Evolutionary conservation across 2,888 invertebrate species (phyloP).

Genomic region (Andrena minutula): DNA sequence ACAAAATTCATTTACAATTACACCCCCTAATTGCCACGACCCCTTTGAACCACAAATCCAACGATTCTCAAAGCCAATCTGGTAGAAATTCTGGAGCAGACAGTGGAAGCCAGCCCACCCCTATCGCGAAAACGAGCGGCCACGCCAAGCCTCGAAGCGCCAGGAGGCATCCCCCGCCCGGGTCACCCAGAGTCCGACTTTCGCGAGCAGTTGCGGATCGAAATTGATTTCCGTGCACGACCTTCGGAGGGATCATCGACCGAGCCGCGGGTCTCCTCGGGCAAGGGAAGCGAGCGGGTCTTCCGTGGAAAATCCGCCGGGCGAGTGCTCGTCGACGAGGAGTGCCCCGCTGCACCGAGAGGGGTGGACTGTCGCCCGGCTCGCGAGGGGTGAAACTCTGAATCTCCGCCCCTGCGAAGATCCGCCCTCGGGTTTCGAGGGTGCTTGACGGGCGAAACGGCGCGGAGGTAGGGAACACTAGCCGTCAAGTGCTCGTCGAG

Average conservation of each 20-base stretch:
- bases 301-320: slow-evolving; percentile 36
- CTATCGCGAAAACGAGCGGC: too few relatives aligned
- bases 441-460: slow-evolving; percentile 80
- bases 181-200: slow-evolving; percentile 3
- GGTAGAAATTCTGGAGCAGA: too few relatives aligned
- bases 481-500: slow-evolving; percentile 84
- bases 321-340: slow-evolving; percentile 20
- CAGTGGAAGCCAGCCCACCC: background rate
- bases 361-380: slow-evolving; percentile 63
- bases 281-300: slow-evolving; percentile 4
- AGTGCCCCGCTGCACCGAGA: slow-evolving; percentile 33
- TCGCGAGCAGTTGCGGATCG: slow-evolving; percentile 1
- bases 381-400: slow-evolving; percentile 57
- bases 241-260: slow-evolving; percentile 22
- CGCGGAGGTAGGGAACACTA: slow-evolving; percentile 83
- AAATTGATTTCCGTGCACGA: slow-evolving; percentile 27
- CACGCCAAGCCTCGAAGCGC: background rate
- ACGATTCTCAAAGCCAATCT: too few relatives aligned
- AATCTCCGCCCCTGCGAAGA: slow-evolving; percentile 77
- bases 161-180: background rate
- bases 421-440: slow-evolving; percentile 80
- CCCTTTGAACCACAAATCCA: too few relatives aligned
- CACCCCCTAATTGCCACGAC: too few relatives aligned
- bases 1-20: too few relatives aligned
- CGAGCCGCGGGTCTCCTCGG: slow-evolving; percentile 7